Conservation (phyloP, 1,140 invertebrate genomes). For the Zophobas atratus region DNA sequence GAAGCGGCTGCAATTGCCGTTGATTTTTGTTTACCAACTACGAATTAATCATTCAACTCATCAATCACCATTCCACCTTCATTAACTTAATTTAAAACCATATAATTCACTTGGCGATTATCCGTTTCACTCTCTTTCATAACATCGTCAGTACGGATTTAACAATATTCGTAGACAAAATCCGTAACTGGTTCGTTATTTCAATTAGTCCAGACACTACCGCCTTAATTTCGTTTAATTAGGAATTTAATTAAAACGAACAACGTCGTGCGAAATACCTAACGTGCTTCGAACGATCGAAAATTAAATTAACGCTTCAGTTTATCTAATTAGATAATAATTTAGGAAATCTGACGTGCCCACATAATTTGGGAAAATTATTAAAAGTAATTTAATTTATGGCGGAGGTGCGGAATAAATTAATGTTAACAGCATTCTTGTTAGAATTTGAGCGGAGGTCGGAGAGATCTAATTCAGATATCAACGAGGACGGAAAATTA, state of each 20-base stretch:
- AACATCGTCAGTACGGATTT: not conserved
- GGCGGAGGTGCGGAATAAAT: not conserved
- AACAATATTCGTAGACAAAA: not conserved
- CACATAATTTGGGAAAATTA: not conserved
- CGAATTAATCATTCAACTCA: not conserved
- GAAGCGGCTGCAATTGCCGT: not conserved
- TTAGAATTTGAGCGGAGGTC: not conserved
- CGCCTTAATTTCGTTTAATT: no score
- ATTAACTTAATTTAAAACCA: constrained; percentile 14
- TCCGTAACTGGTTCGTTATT: no score
- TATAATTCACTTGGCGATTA: not conserved
- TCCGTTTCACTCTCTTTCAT: not conserved
- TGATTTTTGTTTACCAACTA: not conserved
- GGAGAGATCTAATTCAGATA: not conserved
- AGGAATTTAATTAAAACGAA: no score
- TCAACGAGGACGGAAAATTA: not conserved
- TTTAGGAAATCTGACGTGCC: not conserved
- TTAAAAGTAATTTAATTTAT: not conserved
- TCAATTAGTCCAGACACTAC: no score
- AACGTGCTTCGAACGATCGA: no score
- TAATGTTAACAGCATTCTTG: not conserved
- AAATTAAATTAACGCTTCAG: constrained; percentile 1
- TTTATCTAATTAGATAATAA: not conserved
- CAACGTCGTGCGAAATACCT: no score
- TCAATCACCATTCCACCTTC: constrained; percentile 1